A percentile compares a stretch with the other conserved stretches of the same genome.
Conservation (phyloP, 2,113 vertebrate genomes). For the Thalassoma bifasciatum region DNA sequence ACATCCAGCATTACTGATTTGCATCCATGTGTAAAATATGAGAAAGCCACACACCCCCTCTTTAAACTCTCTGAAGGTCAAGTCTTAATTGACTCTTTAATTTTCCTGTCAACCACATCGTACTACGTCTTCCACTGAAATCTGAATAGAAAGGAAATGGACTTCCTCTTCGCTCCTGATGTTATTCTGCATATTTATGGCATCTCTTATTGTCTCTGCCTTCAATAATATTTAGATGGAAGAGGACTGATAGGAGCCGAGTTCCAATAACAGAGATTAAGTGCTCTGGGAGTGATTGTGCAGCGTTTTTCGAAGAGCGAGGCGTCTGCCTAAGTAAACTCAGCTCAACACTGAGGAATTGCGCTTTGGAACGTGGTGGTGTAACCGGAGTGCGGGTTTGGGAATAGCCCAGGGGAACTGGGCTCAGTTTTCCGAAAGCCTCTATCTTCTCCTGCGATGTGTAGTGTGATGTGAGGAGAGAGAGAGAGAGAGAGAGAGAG, state of each 20-base stretch:
- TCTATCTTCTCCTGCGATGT: constrained; percentile 80
- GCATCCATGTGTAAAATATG: too few relatives aligned
- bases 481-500: constrained; percentile 40
- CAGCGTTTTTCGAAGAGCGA: constrained; percentile 63
- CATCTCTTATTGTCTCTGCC: constrained; percentile 79
- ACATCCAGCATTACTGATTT: too few relatives aligned
- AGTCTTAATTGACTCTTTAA: background rate
- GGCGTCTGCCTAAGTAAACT: constrained; percentile 80
- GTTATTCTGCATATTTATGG: constrained; percentile 76
- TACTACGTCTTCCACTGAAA: background rate
- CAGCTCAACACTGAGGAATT: constrained; percentile 64
- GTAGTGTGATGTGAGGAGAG: constrained; percentile 68
- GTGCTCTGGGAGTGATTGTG: constrained; percentile 71
- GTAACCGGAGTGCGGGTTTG: constrained; percentile 76
- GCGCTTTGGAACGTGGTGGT: constrained; percentile 72
- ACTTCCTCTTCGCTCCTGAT: constrained; percentile 49
- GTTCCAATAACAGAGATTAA: constrained; percentile 82
- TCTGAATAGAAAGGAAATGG: constrained; percentile 8
- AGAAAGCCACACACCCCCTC: too few relatives aligned
- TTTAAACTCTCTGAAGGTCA: background rate
- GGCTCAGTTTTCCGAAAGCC: constrained; percentile 77
- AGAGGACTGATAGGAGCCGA: constrained; percentile 70
- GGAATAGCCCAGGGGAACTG: constrained; percentile 75
- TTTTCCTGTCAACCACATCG: constrained; percentile 1
- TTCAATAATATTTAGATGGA: constrained; percentile 82